phyloP scores from a whole-genome alignment of 1,140 invertebrate genomes.

The Heliconius eleuchia region DNA sequence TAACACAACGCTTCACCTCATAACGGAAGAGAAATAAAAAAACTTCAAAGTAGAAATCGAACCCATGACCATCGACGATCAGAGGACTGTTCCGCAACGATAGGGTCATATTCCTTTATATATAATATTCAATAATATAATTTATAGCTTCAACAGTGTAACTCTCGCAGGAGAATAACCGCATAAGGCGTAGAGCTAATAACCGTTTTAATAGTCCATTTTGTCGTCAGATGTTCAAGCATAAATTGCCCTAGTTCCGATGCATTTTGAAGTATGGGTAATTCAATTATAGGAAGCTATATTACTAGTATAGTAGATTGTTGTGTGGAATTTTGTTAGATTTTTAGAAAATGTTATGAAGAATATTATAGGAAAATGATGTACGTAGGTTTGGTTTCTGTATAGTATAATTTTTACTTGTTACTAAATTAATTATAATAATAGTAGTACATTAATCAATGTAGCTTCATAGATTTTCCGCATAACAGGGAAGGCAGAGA shows the following conservation, averaged over 20 bases:
- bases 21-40: not conserved
- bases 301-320: not conserved
- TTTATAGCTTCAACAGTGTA: not conserved
- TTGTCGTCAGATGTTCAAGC: constrained; percentile 10
- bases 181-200: constrained; percentile 14
- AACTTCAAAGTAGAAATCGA: not conserved
- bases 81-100: no score
- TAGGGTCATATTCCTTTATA: no score
- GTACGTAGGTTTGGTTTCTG: no score
- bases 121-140: not conserved
- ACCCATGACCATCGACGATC: not conserved
- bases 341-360: no score
- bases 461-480: no score
- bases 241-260: constrained; percentile 15
- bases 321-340: no score
- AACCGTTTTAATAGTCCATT: constrained; percentile 14
- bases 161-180: constrained; percentile 1
- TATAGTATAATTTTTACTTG: no score
- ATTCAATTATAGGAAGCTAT: constrained; percentile 1
- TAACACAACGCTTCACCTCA: not conserved
- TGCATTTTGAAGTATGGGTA: constrained; percentile 4
- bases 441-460: no score
- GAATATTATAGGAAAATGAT: no score
- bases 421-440: no score
- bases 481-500: no score